Percentiles rank a stretch among this genome's conserved stretches.
These are phyloP conservation scores for Macrophya annulata DNA, from an alignment of 2,888 invertebrate genomes.

Conservation along the genomic window DNA sequence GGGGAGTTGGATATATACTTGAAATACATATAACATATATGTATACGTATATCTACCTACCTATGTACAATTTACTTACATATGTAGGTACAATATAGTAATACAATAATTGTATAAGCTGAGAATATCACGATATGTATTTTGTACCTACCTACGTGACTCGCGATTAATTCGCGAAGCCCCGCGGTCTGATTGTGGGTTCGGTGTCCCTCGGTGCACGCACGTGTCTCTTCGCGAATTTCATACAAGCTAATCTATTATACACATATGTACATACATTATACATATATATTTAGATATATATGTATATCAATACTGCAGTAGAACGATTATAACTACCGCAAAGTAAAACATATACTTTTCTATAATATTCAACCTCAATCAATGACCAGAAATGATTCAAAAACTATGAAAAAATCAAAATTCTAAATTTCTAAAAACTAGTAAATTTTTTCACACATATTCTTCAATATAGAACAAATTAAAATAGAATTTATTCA, in stretches of 20 bases:
- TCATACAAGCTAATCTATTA: neutral
- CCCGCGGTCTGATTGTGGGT: conserved; percentile 39
- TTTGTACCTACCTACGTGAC: conserved; percentile 5
- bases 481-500: too few relatives aligned
- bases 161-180: conserved; percentile 41
- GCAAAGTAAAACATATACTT: too few relatives aligned
- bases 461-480: too few relatives aligned
- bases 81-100: neutral
- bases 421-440: too few relatives aligned
- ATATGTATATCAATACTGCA: neutral
- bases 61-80: neutral
- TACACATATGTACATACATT: neutral
- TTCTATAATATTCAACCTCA: too few relatives aligned
- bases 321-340: too few relatives aligned
- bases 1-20: neutral
- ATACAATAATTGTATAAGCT: neutral
- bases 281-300: neutral
- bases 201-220: conserved; percentile 20
- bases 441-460: too few relatives aligned
- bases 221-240: conserved; percentile 1
- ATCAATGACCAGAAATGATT: neutral
- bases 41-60: too few relatives aligned
- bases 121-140: conserved; percentile 7
- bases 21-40: neutral
- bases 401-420: too few relatives aligned